Evolutionary conservation across 2,888 invertebrate genomes (phyloP).

Genomic region (Lysandra bellargus): DNA sequence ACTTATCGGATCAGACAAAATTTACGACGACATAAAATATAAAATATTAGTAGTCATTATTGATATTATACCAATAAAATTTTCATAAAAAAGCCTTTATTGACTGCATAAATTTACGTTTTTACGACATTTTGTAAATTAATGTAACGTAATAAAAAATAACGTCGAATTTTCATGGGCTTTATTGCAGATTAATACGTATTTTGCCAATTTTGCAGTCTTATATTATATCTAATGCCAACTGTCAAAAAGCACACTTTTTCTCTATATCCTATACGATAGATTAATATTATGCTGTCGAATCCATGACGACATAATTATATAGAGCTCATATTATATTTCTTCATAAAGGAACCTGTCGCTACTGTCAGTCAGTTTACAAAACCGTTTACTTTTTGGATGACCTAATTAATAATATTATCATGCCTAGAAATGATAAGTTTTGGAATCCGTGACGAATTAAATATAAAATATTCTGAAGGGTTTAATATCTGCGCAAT

Average conservation of each 20-base stretch:
- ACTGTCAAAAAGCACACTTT: neutral
- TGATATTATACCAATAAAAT: constrained; percentile 8
- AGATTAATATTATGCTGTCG: neutral
- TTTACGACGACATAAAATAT: neutral
- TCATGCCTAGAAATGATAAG: too few relatives aligned
- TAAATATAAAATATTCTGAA: too few relatives aligned
- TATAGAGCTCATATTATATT: neutral
- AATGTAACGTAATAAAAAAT: neutral
- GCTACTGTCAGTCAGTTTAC: neutral
- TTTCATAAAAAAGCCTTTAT: constrained; percentile 17
- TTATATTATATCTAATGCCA: neutral
- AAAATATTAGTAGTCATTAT: constrained; percentile 9
- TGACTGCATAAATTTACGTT: constrained; percentile 10
- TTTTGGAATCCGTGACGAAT: too few relatives aligned
- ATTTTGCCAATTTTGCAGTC: neutral
- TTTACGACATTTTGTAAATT: neutral
- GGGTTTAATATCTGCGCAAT: too few relatives aligned
- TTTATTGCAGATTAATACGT: neutral
- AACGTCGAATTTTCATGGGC: neutral
- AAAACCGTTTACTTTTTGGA: neutral
- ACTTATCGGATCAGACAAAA: neutral
- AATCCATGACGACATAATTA: neutral
- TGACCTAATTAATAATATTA: too few relatives aligned
- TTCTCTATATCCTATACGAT: neutral
- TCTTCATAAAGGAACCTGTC: neutral